These are phyloP conservation scores for Metacarcinus magister DNA, from an alignment of 2,888 invertebrate species.

Conservation along the genomic window DNA sequence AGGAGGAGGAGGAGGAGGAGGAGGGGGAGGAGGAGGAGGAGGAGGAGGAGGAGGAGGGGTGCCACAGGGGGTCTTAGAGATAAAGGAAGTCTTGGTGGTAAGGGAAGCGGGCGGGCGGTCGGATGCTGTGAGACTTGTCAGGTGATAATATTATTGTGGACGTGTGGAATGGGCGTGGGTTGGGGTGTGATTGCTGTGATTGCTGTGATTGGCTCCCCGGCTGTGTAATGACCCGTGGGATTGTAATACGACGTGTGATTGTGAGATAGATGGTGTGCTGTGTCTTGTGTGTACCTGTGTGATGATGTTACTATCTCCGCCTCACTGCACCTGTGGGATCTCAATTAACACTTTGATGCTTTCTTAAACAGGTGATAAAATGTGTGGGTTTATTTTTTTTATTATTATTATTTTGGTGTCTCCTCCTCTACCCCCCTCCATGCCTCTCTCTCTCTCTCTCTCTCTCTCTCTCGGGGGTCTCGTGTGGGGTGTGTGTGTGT, in stretches of 20 bases:
- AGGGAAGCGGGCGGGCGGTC: background rate
- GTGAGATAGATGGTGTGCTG: background rate
- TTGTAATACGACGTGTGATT: slow-evolving; percentile 26
- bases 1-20: slow-evolving; percentile 26
- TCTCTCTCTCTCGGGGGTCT: too few species aligned
- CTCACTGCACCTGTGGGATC: too few species aligned
- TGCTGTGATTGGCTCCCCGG: background rate
- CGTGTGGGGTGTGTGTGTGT: background rate
- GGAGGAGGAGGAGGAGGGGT: background rate
- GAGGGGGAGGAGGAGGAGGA: background rate
- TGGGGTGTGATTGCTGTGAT: background rate
- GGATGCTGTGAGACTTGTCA: background rate
- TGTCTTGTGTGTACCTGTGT: too few species aligned
- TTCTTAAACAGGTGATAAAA: too few species aligned
- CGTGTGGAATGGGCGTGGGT: background rate
- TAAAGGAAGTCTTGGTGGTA: background rate
- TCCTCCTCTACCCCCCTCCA: too few species aligned
- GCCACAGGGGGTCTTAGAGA: background rate
- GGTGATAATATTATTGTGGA: slow-evolving; percentile 30
- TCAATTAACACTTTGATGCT: too few species aligned
- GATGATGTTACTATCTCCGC: too few species aligned
- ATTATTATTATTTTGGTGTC: too few species aligned
- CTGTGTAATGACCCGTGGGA: slow-evolving; percentile 33
- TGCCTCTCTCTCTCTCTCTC: too few species aligned
- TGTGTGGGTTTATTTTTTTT: too few species aligned